These are phyloP conservation scores for Triops longicaudatus DNA, from an alignment of 1,140 invertebrate species.

Conservation along the genomic window DNA sequence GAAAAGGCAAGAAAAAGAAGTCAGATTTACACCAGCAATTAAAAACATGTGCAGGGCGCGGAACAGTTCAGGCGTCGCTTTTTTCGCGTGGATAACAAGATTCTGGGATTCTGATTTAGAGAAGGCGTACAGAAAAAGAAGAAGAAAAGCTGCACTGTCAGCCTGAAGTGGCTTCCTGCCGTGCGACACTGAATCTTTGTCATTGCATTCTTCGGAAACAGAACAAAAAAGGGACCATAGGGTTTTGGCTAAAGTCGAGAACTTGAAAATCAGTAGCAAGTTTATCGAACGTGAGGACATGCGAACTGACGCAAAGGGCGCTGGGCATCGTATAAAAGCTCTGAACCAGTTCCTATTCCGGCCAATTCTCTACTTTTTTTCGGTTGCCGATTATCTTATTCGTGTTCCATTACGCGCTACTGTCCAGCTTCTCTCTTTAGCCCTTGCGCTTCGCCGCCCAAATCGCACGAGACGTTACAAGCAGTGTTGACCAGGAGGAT, in stretches of 20 bases:
- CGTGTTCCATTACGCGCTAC: background rate
- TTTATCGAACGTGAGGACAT: constrained; percentile 5
- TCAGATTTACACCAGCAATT: background rate
- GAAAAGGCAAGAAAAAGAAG: background rate
- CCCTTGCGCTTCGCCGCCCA: background rate
- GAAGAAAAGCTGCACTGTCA: background rate
- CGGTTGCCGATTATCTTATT: background rate
- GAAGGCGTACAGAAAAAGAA: background rate
- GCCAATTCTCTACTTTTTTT: background rate
- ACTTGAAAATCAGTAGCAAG: background rate
- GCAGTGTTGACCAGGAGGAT: background rate
- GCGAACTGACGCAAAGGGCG: background rate
- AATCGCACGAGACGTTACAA: background rate
- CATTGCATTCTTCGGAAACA: background rate
- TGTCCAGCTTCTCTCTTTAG: background rate
- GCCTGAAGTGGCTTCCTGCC: background rate
- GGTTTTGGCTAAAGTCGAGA: background rate
- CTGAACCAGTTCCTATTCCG: background rate
- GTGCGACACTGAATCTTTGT: constrained; percentile 6
- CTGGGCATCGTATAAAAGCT: background rate
- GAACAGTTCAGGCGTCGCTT: background rate
- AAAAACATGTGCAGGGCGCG: background rate
- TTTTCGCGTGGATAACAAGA: background rate
- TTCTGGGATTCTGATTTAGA: background rate
- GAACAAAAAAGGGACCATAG: background rate